Conservation (phyloP, 2,888 invertebrate species). For the Hydrotaea cyrtoneurina region DNA sequence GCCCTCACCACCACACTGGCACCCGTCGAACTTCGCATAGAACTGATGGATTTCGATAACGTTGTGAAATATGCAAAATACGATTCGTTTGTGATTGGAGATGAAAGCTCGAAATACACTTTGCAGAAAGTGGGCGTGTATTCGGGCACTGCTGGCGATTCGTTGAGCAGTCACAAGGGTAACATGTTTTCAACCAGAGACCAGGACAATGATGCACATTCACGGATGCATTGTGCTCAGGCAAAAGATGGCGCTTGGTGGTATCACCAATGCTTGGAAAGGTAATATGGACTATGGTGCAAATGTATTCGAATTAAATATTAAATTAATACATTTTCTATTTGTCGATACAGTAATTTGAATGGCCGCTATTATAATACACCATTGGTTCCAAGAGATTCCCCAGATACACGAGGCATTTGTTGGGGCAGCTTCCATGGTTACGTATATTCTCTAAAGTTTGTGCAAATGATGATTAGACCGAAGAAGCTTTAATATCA, state of each 20-base stretch:
- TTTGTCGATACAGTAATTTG: too few species aligned
- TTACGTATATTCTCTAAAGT: too few species aligned
- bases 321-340: too few species aligned
- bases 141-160: constrained; percentile 85
- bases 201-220: neutral
- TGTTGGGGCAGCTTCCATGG: too few species aligned
- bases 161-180: neutral
- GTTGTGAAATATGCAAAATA: constrained; percentile 83
- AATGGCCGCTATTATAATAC: too few species aligned
- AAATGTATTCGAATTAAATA: too few species aligned
- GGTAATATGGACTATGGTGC: too few species aligned
- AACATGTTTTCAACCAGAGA: neutral
- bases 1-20: constrained; percentile 14
- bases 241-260: neutral
- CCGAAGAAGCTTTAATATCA: too few species aligned
- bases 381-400: too few species aligned
- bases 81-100: constrained; percentile 84
- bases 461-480: too few species aligned
- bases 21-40: constrained; percentile 23
- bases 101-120: constrained; percentile 85
- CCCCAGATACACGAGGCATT: too few species aligned
- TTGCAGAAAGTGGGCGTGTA: constrained; percentile 85
- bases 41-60: constrained; percentile 83
- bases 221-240: neutral
- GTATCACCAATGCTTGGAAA: neutral